phyloP scores from a whole-genome alignment of 2,888 invertebrate genomes.

The Latheticus oryzae region DNA sequence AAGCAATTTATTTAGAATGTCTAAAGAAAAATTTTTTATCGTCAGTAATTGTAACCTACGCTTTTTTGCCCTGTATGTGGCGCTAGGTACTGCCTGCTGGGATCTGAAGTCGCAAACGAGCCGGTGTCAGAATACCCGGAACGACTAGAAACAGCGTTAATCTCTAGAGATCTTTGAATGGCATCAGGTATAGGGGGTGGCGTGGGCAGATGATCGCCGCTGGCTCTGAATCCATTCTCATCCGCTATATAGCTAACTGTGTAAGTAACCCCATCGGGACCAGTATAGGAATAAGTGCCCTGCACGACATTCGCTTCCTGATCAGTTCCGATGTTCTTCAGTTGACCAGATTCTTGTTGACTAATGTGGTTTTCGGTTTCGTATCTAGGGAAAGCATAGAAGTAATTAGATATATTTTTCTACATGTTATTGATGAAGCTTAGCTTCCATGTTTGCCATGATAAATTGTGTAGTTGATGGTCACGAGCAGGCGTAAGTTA shows the following conservation, averaged over 20 bases:
- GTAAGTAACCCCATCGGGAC: constrained; percentile 67
- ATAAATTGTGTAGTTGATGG: constrained; percentile 24
- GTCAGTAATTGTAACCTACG: constrained; percentile 24
- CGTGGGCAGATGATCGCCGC: constrained; percentile 33
- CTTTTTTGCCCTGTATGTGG: constrained; percentile 8
- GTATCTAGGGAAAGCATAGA: constrained; percentile 51
- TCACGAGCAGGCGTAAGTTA: constrained; percentile 12
- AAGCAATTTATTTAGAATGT: no score
- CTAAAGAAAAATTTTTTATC: no score
- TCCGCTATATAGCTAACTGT: constrained; percentile 67
- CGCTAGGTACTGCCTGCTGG: constrained; percentile 29
- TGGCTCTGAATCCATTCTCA: constrained; percentile 66
- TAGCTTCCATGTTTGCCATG: constrained; percentile 7
- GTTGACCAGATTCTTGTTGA: constrained; percentile 62
- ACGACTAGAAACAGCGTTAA: constrained; percentile 23
- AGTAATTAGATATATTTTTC: constrained; percentile 9
- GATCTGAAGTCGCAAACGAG: constrained; percentile 26
- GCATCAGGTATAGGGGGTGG: constrained; percentile 19
- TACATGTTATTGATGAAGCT: no score
- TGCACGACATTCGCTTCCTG: constrained; percentile 19
- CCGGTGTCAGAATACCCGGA: constrained; percentile 23
- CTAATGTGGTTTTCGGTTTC: constrained; percentile 67
- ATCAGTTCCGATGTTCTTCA: constrained; percentile 62
- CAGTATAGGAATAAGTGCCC: constrained; percentile 66
- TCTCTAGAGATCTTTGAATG: constrained; percentile 28